Base-by-base conservation (phyloP, 2,797 vertebrate genomes). In the Brachymystax lenok region DNA sequence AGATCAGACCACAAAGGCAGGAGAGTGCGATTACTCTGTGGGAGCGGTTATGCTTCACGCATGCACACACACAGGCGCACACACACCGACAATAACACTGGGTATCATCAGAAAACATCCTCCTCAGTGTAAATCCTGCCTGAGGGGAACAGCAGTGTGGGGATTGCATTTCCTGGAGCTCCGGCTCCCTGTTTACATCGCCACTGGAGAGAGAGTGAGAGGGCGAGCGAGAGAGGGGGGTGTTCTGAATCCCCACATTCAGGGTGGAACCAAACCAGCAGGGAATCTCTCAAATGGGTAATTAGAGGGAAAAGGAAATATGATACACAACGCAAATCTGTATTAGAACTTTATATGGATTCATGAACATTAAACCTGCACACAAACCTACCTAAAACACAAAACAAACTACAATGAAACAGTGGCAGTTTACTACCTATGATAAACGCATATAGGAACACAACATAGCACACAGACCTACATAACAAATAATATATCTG, bases 161-260 rank as follows among this genome's bases (percentile, higher is more conserved):
- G 86, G 89, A 90, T 90, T 89, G 88, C 87, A 90, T 90, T 92
- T 93, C 91, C 90, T 91, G 88, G 81, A 92, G 87, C 89, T 85
- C 77, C 81, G 81, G 82, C 87, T 88, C 72, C 83, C 83, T 91
- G 90, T 91, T 92, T 92, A 91, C 90, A 89, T 92, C 88, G 88
- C 82, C 84, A 86, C 66, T 70, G 66, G 82, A 80, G 85, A 66
- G 82, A 75, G 79, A 82, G 71, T 82, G 74, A 12, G 70, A 83
- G 76, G 72, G 74, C 46, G 66, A 74, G 79, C 83, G 66, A 82
- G 85, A 81, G 86, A 82, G 27, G 27, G 27, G 74, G 82, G 84
- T 87, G 88, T 90, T 91, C 89, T 92, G 91, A 83, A 84, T 90
- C 82, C 89, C 87, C 92, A 92, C 6, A 30, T 68, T 68, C 17